Evolutionary conservation across 1,140 invertebrate species (phyloP).

Genomic region (Orius laevigatus): DNA sequence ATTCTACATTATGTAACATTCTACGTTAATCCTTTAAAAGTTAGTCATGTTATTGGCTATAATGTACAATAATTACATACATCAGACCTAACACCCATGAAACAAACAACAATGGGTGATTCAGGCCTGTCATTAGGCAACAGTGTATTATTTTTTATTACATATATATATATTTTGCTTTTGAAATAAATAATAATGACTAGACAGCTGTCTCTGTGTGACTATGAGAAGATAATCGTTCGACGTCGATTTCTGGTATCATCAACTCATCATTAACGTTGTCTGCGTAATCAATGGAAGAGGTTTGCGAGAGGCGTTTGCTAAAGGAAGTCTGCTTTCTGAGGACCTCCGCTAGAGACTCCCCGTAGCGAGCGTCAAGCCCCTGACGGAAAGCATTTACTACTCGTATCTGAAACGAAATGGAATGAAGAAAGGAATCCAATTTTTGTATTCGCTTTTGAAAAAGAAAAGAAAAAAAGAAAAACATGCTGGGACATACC

Average conservation of each 20-base stretch:
- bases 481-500: slow-evolving; percentile 13
- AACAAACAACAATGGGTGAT: slow-evolving; percentile 17
- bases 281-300: slow-evolving; percentile 81
- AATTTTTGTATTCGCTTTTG: slow-evolving; percentile 6
- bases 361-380: slow-evolving; percentile 83
- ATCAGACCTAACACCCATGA: slow-evolving; percentile 18
- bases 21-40: slow-evolving; percentile 1
- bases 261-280: slow-evolving; percentile 72
- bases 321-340: slow-evolving; percentile 78
- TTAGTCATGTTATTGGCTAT: neutral
- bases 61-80: slow-evolving; percentile 24
- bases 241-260: slow-evolving; percentile 77
- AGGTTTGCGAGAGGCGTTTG: slow-evolving; percentile 76
- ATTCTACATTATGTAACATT: slow-evolving; percentile 1
- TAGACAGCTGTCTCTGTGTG: slow-evolving; percentile 86
- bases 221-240: slow-evolving; percentile 75
- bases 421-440: slow-evolving; percentile 14
- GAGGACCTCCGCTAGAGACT: slow-evolving; percentile 77
- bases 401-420: slow-evolving; percentile 75
- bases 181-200: slow-evolving; percentile 17
- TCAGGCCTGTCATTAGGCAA: slow-evolving; percentile 15
- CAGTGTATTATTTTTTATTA: slow-evolving; percentile 6
- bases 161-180: slow-evolving; percentile 2
- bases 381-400: slow-evolving; percentile 98
- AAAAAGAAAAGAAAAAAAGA: neutral